phyloP scores from a whole-genome alignment of 2,797 vertebrate species.

The Enteromius anoplus region DNA sequence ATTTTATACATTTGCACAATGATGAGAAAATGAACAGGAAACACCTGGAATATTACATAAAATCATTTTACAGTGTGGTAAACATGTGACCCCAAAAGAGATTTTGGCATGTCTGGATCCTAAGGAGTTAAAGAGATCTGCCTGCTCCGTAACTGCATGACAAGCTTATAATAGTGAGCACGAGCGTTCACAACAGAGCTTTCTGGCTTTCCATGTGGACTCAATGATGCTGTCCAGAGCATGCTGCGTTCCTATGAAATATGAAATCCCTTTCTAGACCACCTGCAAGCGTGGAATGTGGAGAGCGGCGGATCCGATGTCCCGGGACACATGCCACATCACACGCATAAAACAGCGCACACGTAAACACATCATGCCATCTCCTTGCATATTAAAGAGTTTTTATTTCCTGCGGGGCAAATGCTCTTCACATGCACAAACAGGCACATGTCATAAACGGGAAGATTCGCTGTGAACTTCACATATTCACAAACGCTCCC shows the following conservation, averaged over 20 bases:
- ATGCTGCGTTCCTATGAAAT: conserved; percentile 92
- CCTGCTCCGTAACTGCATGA: conserved; percentile 90
- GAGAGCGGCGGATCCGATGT: conserved; percentile 74
- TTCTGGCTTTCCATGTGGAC: conserved; percentile 95
- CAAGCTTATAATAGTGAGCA: conserved; percentile 89
- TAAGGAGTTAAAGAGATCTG: conserved; percentile 70
- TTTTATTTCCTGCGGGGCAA: background rate
- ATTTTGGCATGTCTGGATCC: conserved; percentile 50
- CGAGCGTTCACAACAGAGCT: conserved; percentile 92
- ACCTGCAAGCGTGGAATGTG: conserved; percentile 85
- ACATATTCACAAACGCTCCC: conserved; percentile 31
- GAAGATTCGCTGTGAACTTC: conserved; percentile 28
- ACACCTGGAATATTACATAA: background rate
- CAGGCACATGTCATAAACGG: conserved; percentile 25
- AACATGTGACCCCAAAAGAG: background rate
- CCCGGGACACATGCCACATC: conserved; percentile 63
- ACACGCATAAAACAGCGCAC: conserved; percentile 38
- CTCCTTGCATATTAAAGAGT: background rate
- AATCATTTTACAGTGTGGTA: background rate
- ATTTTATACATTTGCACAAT: background rate
- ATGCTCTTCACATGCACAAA: conserved; percentile 12
- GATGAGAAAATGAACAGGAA: conserved; percentile 51
- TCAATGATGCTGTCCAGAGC: conserved; percentile 93
- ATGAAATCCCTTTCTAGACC: conserved; percentile 94
- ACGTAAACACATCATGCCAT: conserved; percentile 24